These are phyloP conservation scores for Diorhabda elongata DNA, from an alignment of 1,140 invertebrate genomes.

Conservation along the genomic window DNA sequence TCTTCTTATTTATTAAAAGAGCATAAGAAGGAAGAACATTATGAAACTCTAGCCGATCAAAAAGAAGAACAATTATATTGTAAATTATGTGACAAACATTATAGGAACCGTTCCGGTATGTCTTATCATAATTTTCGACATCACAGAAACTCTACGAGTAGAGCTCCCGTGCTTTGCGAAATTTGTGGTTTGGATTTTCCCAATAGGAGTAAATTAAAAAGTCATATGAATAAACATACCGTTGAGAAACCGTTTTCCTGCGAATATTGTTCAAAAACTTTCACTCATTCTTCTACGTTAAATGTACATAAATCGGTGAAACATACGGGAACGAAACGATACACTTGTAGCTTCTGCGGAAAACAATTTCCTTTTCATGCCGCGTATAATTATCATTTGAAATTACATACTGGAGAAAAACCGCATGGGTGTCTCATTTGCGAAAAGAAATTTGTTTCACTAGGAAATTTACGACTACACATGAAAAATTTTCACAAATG, in stretches of 20 bases:
- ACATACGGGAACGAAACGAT: neutral
- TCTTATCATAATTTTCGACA: neutral
- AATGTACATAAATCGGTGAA: neutral
- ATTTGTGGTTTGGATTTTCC: neutral
- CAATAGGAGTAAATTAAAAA: neutral
- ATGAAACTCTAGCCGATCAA: neutral
- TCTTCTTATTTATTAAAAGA: neutral
- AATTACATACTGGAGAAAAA: constrained; percentile 51
- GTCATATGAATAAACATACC: neutral
- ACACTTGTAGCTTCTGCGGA: neutral
- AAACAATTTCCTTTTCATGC: constrained; percentile 1
- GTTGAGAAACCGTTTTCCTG: neutral
- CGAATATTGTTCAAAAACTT: neutral
- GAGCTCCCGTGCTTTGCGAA: neutral
- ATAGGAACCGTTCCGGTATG: neutral
- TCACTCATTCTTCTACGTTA: neutral
- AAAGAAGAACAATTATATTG: neutral
- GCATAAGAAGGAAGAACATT: neutral
- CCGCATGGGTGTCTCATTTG: constrained; percentile 70
- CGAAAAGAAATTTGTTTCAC: constrained; percentile 60
- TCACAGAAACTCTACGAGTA: neutral
- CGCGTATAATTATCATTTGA: constrained; percentile 13
- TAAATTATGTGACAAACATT: neutral
- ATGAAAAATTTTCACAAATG: constrained; percentile 50
- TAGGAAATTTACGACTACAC: constrained; percentile 58